Evolutionary conservation across 2,113 vertebrate genomes (phyloP), one percentile per base, ranked within the genome.

Genomic region (Chascanopsetta lugubris): DNA sequence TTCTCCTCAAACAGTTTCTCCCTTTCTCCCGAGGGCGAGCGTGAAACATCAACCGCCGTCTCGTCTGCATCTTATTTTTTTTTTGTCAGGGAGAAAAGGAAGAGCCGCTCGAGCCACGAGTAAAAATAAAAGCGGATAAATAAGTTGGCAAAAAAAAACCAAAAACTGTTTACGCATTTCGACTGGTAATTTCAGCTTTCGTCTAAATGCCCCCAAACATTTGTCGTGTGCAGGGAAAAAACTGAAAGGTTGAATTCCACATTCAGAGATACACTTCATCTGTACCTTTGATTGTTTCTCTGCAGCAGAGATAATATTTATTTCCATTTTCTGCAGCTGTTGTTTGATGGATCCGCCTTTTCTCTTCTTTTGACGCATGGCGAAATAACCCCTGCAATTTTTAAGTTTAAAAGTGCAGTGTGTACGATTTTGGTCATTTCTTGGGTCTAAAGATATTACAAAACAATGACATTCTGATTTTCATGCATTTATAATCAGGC

Each of bases 311-410:
- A 87, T 87, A 87, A 85, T 89, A 84, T 90, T 90, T 89, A 80
- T 90, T 86, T 79, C 81, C 74, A 82, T 88, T 88, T 62, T 68
- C 72, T 81, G 81, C 89, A 90, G 85, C 88, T 89, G 83, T 85
- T 87, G 79, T 84, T 79, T 82, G 74, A 89, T 75, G 62, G 72
- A 67, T 86, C 61, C 55, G 26, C 25, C 47, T 12, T 27, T 13
- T 21, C n/a, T 75, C 61, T 36, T 69, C 53, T 69, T 29, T n/a
- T 57, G 61, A 82, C 67, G 59, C 54, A n/a, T n/a, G n/a, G 48
- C 60, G 50, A 51, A 75, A 79, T 75, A 63, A 75, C 67, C 42
- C 10, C 55, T 50, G 55, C 68, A 65, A 40, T 72, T 69, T 61
- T 47, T 26, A n/a, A 48, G 61, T 66, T 70, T 42, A 63, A 45